Base-by-base conservation (phyloP, 2,888 invertebrate species). In the Napeogenes sylphis region DNA sequence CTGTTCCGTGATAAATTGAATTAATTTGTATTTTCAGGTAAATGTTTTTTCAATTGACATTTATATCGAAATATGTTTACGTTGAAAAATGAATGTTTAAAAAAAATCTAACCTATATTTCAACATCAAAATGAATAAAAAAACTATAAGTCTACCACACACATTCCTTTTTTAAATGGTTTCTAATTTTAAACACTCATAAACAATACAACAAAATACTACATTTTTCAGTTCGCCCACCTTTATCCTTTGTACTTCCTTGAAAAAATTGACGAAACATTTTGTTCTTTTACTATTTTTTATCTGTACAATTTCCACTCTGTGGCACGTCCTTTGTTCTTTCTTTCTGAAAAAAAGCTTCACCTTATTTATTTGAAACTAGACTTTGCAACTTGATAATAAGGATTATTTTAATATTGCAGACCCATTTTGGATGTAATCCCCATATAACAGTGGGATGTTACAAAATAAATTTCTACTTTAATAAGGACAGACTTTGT, bases 301-400 rank as follows among this genome's bases (percentile, higher is more conserved):
- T 60, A 60, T 60, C 14, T 51, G 51, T 56, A 63, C 60, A 63
- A 58, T 63, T 63, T 63, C 55, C 57, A 63, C 60, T 57, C 63
- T 63, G 60, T 57, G 55, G 60, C 53, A 56, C 56, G 57, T 64
- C 60, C 64, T 64, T 67, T 67, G 66, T 67, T 67, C 64, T 59
- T 51, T 38, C 38, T 55, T 51, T 66, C 56, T 42, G 45, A 64
- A 64, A 67, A 56, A 62, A 56, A 56, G 21, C 33, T 35, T 14
- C 47, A 47, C 38, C 46, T 33, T 4, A 14, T 33, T 21, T 21
- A 21, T 51, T 14, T n/a, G 13, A 62, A 64, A 57, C n/a, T 58
- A 54, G n/a, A 59, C 57, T 55, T 53, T 64, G 55, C 10, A 6
- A 2, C 13, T 13, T 10, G 12, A 3, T 0, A 3, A 6, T 51